phyloP scores from a whole-genome alignment of 2,888 invertebrate genomes.

The Nemoura dubitans region DNA sequence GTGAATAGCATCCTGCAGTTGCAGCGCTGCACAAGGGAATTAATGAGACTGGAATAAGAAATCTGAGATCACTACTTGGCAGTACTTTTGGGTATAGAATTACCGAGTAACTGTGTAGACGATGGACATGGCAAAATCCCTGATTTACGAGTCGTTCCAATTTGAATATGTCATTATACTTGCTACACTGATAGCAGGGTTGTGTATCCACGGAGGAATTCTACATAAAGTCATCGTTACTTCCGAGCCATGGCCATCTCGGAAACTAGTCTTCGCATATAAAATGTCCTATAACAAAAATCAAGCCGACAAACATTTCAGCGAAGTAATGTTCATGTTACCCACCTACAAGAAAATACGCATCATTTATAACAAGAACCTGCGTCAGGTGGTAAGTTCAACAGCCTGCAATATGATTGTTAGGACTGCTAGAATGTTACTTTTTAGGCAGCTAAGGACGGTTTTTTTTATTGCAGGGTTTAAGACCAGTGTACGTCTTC shows the following conservation, averaged over 20 bases:
- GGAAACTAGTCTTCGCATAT: slow-evolving; percentile 1
- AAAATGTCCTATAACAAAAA: not conserved
- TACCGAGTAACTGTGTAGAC: not conserved
- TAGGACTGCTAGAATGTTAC: too few relatives aligned
- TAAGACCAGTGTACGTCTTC: not conserved
- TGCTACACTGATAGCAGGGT: not conserved
- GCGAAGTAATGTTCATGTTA: not conserved
- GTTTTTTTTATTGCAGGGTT: not conserved
- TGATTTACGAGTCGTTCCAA: not conserved
- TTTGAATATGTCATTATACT: not conserved
- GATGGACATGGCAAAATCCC: not conserved
- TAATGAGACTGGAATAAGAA: not conserved
- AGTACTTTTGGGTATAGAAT: too few relatives aligned
- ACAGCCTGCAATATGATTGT: too few relatives aligned
- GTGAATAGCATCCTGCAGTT: too few relatives aligned
- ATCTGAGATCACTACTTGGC: not conserved
- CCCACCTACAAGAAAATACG: slow-evolving; percentile 15
- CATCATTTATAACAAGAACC: not conserved
- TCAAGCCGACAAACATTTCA: not conserved
- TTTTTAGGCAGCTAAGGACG: too few relatives aligned
- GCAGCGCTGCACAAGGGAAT: not conserved
- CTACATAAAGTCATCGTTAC: not conserved
- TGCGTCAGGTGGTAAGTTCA: not conserved
- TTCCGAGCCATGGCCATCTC: not conserved
- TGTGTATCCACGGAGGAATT: slow-evolving; percentile 13